phyloP scores from a whole-genome alignment of 1,140 invertebrate genomes.

The Drosophila grimshawi region DNA sequence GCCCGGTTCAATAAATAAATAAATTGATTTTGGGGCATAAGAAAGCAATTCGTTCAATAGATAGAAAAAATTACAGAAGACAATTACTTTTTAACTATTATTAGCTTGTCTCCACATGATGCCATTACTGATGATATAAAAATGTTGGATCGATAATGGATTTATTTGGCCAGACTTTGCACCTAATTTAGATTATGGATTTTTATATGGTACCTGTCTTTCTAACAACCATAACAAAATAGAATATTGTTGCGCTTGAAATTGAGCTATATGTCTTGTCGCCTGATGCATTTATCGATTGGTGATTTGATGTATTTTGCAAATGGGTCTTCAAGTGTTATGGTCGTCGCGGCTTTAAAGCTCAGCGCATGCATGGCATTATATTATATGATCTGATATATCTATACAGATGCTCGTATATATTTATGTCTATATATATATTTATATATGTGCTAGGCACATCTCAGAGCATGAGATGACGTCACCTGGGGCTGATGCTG shows the following conservation, averaged over 20 bases:
- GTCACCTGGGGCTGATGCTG: conserved; percentile 35
- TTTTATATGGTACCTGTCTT: too few species aligned
- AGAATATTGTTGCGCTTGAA: conserved; percentile 16
- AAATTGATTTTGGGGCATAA: too few species aligned
- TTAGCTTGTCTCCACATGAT: too few species aligned
- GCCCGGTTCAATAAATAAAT: too few species aligned
- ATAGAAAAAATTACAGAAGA: too few species aligned
- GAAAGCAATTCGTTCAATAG: too few species aligned
- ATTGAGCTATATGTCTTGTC: conserved; percentile 22
- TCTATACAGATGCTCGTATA: conserved; percentile 2
- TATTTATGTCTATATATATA: background rate
- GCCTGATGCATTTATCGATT: conserved; percentile 18
- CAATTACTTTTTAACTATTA: too few species aligned
- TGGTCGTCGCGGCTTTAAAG: conserved; percentile 33
- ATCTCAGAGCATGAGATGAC: conserved; percentile 40
- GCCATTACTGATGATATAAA: too few species aligned
- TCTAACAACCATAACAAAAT: background rate
- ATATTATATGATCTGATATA: conserved; percentile 34
- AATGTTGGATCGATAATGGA: too few species aligned
- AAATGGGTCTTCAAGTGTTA: conserved; percentile 32
- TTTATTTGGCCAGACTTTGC: too few species aligned
- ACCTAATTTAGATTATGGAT: too few species aligned
- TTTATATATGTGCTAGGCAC: conserved; percentile 10
- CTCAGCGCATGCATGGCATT: conserved; percentile 36
- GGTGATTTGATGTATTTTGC: conserved; percentile 42